Evolutionary conservation across 2,797 vertebrate genomes (phyloP), one percentile per base, ranked within the genome.

Genomic region (Squalus acanthias): DNA sequence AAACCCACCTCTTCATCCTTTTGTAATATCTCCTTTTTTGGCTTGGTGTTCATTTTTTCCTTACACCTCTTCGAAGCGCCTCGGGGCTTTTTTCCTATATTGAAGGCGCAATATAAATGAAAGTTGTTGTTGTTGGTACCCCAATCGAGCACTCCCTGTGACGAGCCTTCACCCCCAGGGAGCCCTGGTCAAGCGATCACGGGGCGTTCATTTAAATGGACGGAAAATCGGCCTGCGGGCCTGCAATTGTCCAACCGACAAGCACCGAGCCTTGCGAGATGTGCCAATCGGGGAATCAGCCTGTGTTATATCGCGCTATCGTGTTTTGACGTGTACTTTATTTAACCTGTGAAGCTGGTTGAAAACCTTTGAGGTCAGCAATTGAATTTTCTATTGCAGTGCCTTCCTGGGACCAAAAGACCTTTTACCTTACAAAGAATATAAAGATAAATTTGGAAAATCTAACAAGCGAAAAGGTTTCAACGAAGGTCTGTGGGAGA

Each of bases 381-480:
- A 76, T 60, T 95, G 26, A 17, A 33, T 89, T n/a, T 95, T 85
- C 69, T 96, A 95, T 96, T 97, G 95, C 97, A 99, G 99, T 74
- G 99, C 99, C 0, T 99, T 99, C 97, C 97, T 99, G 97, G 99
- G 99, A 91, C 98, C 99, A 50, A 99, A 99, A 98, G 99, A 99
- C 97, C 98, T 99, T 97, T 98, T 99, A 96, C 99, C 99, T 0
- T 99, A 99, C 97, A 99, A 99, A 97, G 99, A 99, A 97, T 99
- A 99, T 97, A 99, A 99, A 98, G 99, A 99, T 97, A 99, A 99
- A 97, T 99, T 99, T 98, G 99, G 99, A 96, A 99, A 99, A 96
- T 99, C 99, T 3, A 99, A 99, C 98, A 99, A 99, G 97, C 98
- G 99, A 97, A 99, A 99, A 99, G 99, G 99, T 96, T 99, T 99